Evolutionary conservation across 2,113 vertebrate species (phyloP), one percentile per base, ranked within the genome.

Genomic region (Nipponia nippon): DNA sequence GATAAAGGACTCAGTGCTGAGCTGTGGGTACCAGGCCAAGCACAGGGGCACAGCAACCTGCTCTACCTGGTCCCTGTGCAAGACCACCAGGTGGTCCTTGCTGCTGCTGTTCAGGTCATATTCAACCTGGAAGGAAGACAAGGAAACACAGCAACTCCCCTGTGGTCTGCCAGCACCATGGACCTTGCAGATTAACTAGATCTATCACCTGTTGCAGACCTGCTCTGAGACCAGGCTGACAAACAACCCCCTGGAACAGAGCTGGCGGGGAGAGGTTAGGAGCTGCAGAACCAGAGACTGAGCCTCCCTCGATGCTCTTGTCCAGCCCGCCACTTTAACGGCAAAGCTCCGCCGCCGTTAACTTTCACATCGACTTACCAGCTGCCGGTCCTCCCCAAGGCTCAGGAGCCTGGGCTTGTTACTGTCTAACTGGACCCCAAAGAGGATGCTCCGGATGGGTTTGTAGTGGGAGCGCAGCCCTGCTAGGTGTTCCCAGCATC

Each of bases 1-100:
- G 56, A 99, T 97, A 77, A 99, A 99, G 58, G 98, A 97, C 81
- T 99, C 99, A 0, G 96, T 97, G 19, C 98, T 97, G 53, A 99
- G 88, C 4, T 98, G 98, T 1, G 99, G 99, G 95, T 99, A 99
- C 99, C 99, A 99, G 69, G 98, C 92, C 98, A 99, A 98, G 85
- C 98, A 99, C 50, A 93, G 97, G 5, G 99, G 99, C 59, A 98
- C 87, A 0, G 97, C 98, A 11, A 49, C 97, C 96, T 99, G 99
- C 95, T 99, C 99, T 1, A 99, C 95, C 2, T 97, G 96, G 46
- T 98, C 97, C 9, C 97, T 98, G 71, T 98, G 98, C 77, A 98
- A 83, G 32, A 99, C 97, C 29, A 97, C 94, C 93, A 99, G 93
- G 42, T 97, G 62, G 73, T 98, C 97, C 81, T 97, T 97, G 16